phyloP scores from a whole-genome alignment of 2,888 invertebrate species.

The Apeira syringaria region DNA sequence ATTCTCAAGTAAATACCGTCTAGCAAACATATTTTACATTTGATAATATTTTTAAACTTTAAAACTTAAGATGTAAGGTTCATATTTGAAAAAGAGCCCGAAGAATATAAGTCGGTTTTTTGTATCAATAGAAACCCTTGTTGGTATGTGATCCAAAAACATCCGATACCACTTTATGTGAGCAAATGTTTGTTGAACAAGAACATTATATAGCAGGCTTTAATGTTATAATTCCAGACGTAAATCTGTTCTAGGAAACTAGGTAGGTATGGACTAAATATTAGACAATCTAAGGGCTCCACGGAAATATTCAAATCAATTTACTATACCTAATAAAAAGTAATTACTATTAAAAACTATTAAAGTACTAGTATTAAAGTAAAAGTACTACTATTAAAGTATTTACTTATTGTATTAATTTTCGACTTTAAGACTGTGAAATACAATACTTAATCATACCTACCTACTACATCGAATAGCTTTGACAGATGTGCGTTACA shows the following conservation, averaged over 20 bases:
- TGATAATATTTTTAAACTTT: conserved; percentile 11
- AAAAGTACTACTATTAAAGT: no score
- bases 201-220: conserved; percentile 27
- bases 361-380: no score
- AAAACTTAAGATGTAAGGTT: conserved; percentile 17
- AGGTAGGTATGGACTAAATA: no score
- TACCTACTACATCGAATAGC: no score
- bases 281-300: no score
- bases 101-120: conserved; percentile 33
- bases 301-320: no score
- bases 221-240: conserved; percentile 27
- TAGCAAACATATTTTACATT: conserved; percentile 7
- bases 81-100: conserved; percentile 9
- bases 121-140: conserved; percentile 65
- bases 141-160: conserved; percentile 61
- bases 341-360: no score
- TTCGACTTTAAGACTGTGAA: no score
- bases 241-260: conserved; percentile 4
- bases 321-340: no score
- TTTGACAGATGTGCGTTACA: no score
- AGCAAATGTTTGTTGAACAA: conserved; percentile 57
- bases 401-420: no score
- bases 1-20: conserved; percentile 32
- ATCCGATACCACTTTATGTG: conserved; percentile 63
- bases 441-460: no score